Percentiles rank a stretch among this genome's conserved stretches.
phyloP scores from a whole-genome alignment of 1,140 invertebrate species.

The Eufriesea mexicana region DNA sequence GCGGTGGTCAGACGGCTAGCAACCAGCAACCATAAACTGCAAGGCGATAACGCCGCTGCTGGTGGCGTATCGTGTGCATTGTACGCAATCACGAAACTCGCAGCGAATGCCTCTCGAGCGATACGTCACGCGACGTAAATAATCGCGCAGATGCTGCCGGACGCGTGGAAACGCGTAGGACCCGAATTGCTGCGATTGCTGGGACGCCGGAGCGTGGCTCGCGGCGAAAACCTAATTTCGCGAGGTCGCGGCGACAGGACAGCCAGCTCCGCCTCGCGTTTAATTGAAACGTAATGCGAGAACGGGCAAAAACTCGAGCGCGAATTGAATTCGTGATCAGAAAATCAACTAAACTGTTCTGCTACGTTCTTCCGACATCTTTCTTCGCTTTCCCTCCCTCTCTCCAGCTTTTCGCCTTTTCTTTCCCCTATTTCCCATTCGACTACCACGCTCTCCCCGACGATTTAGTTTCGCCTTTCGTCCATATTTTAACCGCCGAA shows the following conservation, averaged over 20 bases:
- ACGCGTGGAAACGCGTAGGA: slow-evolving; percentile 10
- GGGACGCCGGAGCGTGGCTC: neutral
- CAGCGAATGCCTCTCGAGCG: slow-evolving; percentile 10
- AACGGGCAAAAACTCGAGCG: neutral
- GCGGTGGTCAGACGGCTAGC: slow-evolving; percentile 25
- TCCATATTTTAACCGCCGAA: neutral
- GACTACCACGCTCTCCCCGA: fast-evolving
- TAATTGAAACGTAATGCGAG: slow-evolving; percentile 29
- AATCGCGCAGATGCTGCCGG: slow-evolving; percentile 38
- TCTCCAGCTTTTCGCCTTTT: too few relatives aligned
- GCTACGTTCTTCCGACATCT: neutral
- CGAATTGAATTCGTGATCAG: slow-evolving; percentile 30
- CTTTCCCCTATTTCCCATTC: neutral
- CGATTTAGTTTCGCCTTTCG: neutral
- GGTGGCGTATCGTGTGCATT: slow-evolving; percentile 44
- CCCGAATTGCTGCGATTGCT: slow-evolving; percentile 45
- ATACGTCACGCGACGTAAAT: slow-evolving; percentile 63
- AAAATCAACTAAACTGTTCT: slow-evolving; percentile 7
- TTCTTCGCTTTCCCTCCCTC: neutral
- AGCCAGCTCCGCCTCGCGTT: neutral
- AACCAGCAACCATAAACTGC: slow-evolving; percentile 35
- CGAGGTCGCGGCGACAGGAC: neutral
- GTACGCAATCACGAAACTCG: slow-evolving; percentile 22
- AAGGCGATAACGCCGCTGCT: slow-evolving; percentile 26
- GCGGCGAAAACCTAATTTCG: slow-evolving; percentile 52